These are phyloP conservation scores for Hydrozoanthus tunicans DNA, from an alignment of 64 coral and sea anemone species.

Conservation along the genomic window DNA sequence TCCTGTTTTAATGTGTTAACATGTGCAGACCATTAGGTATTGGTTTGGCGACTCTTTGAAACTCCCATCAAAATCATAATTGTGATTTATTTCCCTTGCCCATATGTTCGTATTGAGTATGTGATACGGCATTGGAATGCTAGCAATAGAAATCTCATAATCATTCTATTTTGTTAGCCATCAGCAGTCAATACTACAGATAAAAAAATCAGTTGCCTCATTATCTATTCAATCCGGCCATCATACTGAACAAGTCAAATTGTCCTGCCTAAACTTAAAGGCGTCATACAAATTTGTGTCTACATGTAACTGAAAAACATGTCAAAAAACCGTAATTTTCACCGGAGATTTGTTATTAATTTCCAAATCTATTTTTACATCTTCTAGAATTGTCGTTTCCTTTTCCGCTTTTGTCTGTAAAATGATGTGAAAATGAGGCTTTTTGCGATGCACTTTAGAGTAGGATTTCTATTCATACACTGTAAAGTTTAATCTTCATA, in stretches of 20 bases:
- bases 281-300: neutral
- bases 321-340: neutral
- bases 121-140: neutral
- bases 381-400: conserved; percentile 6
- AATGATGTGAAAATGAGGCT: neutral
- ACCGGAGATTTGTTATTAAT: conserved; percentile 26
- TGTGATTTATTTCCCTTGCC: neutral
- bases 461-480: conserved; percentile 1
- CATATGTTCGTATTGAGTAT: conserved; percentile 1
- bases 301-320: neutral
- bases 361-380: conserved; percentile 35
- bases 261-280: neutral
- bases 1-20: conserved; percentile 27
- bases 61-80: neutral
- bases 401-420: conserved; percentile 28
- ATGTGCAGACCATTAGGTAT: conserved; percentile 5
- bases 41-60: neutral
- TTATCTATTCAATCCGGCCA: no score
- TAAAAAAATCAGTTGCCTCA: no score
- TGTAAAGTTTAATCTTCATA: neutral
- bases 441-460: neutral
- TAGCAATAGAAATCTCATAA: neutral
- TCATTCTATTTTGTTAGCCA: neutral
- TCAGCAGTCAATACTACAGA: conserved; percentile 4
- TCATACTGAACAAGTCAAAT: no score